Evolutionary conservation across 2,888 invertebrate genomes (phyloP).

Genomic region (Encarsia formosa): DNA sequence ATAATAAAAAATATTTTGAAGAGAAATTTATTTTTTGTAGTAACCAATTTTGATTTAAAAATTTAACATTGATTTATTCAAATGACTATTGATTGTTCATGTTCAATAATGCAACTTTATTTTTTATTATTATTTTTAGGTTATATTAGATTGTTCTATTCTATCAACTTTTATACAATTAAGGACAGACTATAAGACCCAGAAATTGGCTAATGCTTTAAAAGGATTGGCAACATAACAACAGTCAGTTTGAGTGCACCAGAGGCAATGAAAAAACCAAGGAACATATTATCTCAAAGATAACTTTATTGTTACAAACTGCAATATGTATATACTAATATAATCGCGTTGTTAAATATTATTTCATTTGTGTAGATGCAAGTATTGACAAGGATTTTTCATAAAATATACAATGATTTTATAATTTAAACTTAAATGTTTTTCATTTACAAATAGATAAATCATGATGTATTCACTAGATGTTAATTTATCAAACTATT

Average conservation of each 20-base stretch:
- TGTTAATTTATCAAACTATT: no score
- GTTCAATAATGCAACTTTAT: no score
- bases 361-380: slow-evolving; percentile 3
- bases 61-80: no score
- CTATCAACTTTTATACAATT: slow-evolving; percentile 91
- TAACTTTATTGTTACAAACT: slow-evolving; percentile 21
- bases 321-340: slow-evolving; percentile 8
- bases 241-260: neutral
- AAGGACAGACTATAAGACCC: slow-evolving; percentile 87
- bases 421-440: no score
- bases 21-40: slow-evolving; percentile 16
- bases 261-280: slow-evolving; percentile 12
- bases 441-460: no score
- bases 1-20: neutral
- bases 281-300: slow-evolving; percentile 20
- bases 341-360: neutral
- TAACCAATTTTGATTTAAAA: no score
- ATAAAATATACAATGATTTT: no score
- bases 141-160: slow-evolving; percentile 83
- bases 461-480: no score
- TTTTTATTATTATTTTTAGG: slow-evolving; percentile 70
- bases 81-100: no score
- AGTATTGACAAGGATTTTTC: no score
- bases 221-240: slow-evolving; percentile 49
- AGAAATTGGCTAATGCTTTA: slow-evolving; percentile 65